These are phyloP conservation scores for Argyresthia albistria DNA, from an alignment of 2,888 invertebrate species.

Conservation along the genomic window DNA sequence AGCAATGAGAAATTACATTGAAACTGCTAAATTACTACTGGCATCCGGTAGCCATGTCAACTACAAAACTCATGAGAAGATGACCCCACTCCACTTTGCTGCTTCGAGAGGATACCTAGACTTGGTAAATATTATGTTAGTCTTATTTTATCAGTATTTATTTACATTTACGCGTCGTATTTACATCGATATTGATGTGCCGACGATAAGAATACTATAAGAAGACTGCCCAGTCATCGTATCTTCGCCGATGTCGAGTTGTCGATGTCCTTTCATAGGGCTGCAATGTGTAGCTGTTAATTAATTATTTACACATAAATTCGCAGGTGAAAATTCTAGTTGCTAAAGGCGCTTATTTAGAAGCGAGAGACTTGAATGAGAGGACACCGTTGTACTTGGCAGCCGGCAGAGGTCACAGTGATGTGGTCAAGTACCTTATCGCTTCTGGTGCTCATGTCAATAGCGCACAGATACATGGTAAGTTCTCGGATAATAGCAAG, in stretches of 20 bases:
- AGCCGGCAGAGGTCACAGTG: slow-evolving; percentile 42
- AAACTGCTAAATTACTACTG: slow-evolving; percentile 70
- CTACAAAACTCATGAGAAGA: slow-evolving; percentile 72
- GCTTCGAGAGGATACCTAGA: slow-evolving; percentile 69
- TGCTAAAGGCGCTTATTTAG: slow-evolving; percentile 67
- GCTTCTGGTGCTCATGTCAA: slow-evolving; percentile 75
- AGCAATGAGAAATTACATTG: slow-evolving; percentile 67
- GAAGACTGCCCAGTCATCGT: too few relatives aligned
- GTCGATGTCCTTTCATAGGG: too few relatives aligned
- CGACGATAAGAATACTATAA: too few relatives aligned
- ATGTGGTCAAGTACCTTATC: slow-evolving; percentile 68
- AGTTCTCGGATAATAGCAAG: not conserved
- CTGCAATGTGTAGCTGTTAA: too few relatives aligned
- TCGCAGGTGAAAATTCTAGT: slow-evolving; percentile 66
- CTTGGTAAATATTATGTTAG: slow-evolving; percentile 37
- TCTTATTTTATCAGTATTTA: too few relatives aligned
- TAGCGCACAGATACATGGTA: slow-evolving; percentile 78
- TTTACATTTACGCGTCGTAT: not conserved
- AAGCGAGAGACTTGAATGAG: slow-evolving; percentile 73
- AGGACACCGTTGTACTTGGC: slow-evolving; percentile 67
- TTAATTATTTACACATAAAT: too few relatives aligned
- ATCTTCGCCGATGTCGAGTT: too few relatives aligned
- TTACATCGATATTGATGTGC: too few relatives aligned
- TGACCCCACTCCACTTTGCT: slow-evolving; percentile 76
- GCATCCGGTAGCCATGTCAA: slow-evolving; percentile 73